phyloP scores from a whole-genome alignment of 2,797 vertebrate genomes.

The Prunella strophiata region DNA sequence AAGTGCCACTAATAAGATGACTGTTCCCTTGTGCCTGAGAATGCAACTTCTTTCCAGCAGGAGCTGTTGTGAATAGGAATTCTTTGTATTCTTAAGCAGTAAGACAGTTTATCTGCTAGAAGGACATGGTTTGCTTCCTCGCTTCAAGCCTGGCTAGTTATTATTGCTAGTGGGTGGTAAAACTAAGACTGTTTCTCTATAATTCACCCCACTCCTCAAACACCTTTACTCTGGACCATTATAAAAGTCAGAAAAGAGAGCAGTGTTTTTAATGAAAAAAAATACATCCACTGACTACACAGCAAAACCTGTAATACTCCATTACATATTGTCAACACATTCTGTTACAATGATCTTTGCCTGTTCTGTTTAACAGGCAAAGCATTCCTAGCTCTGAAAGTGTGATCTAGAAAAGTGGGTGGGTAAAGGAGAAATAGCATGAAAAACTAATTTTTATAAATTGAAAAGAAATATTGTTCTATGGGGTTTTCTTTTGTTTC shows the following conservation, averaged over 20 bases:
- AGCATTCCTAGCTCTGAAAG: background rate
- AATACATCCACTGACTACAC: background rate
- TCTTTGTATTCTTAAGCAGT: background rate
- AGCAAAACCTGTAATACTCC: background rate
- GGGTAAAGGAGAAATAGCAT: background rate
- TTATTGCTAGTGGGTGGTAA: background rate
- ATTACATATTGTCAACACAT: background rate
- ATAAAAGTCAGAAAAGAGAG: background rate
- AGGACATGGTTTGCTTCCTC: background rate
- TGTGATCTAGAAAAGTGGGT: background rate
- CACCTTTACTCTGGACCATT: background rate
- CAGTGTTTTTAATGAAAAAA: background rate
- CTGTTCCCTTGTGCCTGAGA: background rate
- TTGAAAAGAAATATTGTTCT: background rate
- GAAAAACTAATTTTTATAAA: background rate
- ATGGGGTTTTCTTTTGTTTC: background rate
- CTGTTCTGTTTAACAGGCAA: background rate
- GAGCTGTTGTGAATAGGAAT: background rate
- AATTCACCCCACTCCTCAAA: background rate
- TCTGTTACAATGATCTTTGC: background rate
- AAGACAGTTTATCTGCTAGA: background rate
- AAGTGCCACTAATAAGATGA: background rate
- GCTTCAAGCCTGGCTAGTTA: background rate
- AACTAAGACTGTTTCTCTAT: background rate
- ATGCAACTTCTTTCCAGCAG: background rate